A percentile compares a stretch with the other conserved stretches of the same genome.
phyloP scores from a whole-genome alignment of 2,797 vertebrate genomes.

The Sebastes minor region DNA sequence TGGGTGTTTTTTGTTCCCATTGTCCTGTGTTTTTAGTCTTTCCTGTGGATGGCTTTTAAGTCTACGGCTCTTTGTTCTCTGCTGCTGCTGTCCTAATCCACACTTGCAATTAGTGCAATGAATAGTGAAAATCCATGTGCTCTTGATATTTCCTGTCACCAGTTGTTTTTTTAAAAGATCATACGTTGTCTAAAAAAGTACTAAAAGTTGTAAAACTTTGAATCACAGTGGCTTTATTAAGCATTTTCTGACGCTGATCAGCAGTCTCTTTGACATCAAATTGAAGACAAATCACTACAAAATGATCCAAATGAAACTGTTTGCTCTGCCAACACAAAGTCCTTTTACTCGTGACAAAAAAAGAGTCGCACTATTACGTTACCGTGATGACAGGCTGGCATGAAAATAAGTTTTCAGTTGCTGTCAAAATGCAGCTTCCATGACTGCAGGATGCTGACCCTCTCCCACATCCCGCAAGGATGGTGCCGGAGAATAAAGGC shows the following conservation, averaged over 20 bases:
- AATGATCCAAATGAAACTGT: neutral
- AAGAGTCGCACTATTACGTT: neutral
- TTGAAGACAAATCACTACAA: neutral
- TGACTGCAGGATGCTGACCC: constrained; percentile 32
- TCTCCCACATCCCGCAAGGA: constrained; percentile 36
- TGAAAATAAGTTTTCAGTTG: constrained; percentile 22
- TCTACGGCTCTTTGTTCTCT: constrained; percentile 36
- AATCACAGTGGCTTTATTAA: neutral
- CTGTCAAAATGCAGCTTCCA: constrained; percentile 20
- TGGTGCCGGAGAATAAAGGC: constrained; percentile 52
- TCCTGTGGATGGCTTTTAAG: constrained; percentile 38
- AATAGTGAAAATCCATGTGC: constrained; percentile 20
- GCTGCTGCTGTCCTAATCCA: constrained; percentile 28
- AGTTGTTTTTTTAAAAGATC: constrained; percentile 26
- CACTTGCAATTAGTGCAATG: constrained; percentile 41
- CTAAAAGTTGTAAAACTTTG: neutral
- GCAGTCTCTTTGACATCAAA: neutral
- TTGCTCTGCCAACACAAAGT: neutral
- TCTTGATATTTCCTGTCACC: constrained; percentile 24
- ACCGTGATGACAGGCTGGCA: neutral
- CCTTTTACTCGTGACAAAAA: neutral
- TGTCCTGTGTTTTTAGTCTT: constrained; percentile 23
- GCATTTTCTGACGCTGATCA: neutral
- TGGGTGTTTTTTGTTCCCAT: neutral
- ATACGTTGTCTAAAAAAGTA: neutral